A percentile compares a stretch with the other conserved stretches of the same genome.
Evolutionary conservation across 2,113 vertebrate genomes (phyloP).

Genomic region (Prunella fulvescens): DNA sequence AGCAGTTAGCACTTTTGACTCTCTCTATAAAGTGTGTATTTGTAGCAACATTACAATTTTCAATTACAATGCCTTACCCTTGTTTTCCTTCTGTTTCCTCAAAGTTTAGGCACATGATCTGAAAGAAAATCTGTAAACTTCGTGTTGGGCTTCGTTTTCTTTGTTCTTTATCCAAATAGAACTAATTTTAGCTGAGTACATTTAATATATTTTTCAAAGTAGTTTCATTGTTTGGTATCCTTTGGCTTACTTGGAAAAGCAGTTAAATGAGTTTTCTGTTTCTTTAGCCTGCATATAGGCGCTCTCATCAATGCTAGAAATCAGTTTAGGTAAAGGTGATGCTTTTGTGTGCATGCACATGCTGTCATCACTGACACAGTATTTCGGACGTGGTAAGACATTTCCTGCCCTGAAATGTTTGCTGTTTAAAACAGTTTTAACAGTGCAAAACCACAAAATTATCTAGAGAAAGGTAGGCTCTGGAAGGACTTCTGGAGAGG

Average conservation of each 20-base stretch:
- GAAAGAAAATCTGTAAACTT: background rate
- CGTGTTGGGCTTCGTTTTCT: background rate
- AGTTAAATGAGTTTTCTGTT: background rate
- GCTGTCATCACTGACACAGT: background rate
- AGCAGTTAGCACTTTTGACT: background rate
- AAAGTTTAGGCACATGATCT: background rate
- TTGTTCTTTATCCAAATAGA: constrained; percentile 7
- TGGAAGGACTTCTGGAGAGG: background rate
- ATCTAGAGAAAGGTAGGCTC: background rate
- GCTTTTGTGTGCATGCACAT: background rate
- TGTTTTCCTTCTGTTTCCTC: background rate
- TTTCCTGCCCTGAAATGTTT: background rate
- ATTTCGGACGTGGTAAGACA: background rate
- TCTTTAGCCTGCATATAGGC: background rate
- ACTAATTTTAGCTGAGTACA: background rate
- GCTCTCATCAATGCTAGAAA: background rate
- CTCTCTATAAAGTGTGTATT: background rate
- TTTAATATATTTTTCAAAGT: background rate
- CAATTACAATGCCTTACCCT: background rate
- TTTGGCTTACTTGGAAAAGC: background rate
- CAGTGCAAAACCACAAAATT: background rate
- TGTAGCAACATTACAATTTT: background rate
- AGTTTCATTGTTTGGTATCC: background rate
- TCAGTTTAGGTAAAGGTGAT: background rate
- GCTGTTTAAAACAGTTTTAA: background rate